These are phyloP conservation scores for Drosophila nebulosa DNA, from an alignment of 1,140 invertebrate genomes.

Conservation along the genomic window DNA sequence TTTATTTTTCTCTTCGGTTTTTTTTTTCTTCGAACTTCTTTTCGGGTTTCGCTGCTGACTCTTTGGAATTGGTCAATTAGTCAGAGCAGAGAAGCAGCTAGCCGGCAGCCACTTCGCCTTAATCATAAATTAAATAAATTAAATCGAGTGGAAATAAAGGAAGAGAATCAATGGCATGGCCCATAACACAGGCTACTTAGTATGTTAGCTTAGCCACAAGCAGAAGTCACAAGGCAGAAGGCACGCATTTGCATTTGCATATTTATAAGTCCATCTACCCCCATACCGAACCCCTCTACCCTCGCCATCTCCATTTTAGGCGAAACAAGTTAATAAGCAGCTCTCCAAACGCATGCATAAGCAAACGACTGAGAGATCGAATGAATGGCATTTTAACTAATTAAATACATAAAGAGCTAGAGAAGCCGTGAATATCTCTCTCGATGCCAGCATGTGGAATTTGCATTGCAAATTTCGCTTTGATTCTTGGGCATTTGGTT, in stretches of 20 bases:
- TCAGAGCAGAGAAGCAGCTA: constrained; percentile 37
- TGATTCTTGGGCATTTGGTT: constrained; percentile 34
- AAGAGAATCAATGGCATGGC: constrained; percentile 20
- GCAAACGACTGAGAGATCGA: constrained; percentile 40
- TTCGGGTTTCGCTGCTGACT: neutral
- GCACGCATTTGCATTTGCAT: constrained; percentile 58
- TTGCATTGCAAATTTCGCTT: constrained; percentile 63
- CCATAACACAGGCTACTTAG: constrained; percentile 31
- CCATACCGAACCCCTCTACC: neutral
- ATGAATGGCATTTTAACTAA: constrained; percentile 54
- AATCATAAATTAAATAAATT: constrained; percentile 58
- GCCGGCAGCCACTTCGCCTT: constrained; percentile 48
- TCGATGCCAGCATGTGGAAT: constrained; percentile 25
- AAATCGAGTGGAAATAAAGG: constrained; percentile 50
- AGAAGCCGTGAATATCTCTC: constrained; percentile 21
- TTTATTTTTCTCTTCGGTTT: neutral
- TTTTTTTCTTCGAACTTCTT: constrained; percentile 6
- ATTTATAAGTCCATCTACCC: constrained; percentile 40
- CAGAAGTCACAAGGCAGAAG: constrained; percentile 10
- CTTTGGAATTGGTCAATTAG: constrained; percentile 63
- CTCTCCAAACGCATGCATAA: constrained; percentile 61
- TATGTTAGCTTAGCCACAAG: neutral
- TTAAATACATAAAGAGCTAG: constrained; percentile 62
- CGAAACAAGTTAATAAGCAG: constrained; percentile 75
- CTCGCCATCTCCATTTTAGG: neutral